Evolutionary conservation across 2,797 vertebrate genomes (phyloP).

Genomic region (Danio aesculapii): DNA sequence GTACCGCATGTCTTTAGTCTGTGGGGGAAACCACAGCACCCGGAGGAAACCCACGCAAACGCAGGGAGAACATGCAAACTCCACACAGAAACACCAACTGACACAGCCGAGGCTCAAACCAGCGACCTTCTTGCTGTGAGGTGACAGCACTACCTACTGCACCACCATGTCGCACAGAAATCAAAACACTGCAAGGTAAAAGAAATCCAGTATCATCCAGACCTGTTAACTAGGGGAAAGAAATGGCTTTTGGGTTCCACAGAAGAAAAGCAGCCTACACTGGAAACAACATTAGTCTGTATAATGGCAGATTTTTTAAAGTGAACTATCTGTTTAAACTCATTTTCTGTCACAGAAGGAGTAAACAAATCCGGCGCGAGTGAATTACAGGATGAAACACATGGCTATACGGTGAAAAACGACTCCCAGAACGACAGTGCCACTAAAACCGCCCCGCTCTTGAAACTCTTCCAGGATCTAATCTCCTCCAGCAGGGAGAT

Average conservation of each 20-base stretch:
- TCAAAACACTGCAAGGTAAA: no score
- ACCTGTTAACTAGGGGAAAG: no score
- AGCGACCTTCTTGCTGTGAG: no score
- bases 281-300: neutral
- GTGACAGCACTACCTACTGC: no score
- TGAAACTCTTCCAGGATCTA: slow-evolving; percentile 53
- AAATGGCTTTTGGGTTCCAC: neutral
- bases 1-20: no score
- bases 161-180: no score
- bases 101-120: no score
- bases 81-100: no score
- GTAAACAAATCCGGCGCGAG: slow-evolving; percentile 26
- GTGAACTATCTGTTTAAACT: neutral
- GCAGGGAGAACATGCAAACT: no score
- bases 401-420: slow-evolving; percentile 47
- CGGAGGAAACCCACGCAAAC: no score
- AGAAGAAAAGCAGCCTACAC: neutral
- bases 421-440: slow-evolving; percentile 32
- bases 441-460: slow-evolving; percentile 29
- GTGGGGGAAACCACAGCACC: no score
- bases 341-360: slow-evolving; percentile 15
- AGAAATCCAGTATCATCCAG: no score
- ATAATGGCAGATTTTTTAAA: neutral
- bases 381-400: slow-evolving; percentile 26
- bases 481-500: slow-evolving; percentile 55